Evolutionary conservation across 2,888 invertebrate genomes (phyloP).

Genomic region (Steinernema hermaphroditum): DNA sequence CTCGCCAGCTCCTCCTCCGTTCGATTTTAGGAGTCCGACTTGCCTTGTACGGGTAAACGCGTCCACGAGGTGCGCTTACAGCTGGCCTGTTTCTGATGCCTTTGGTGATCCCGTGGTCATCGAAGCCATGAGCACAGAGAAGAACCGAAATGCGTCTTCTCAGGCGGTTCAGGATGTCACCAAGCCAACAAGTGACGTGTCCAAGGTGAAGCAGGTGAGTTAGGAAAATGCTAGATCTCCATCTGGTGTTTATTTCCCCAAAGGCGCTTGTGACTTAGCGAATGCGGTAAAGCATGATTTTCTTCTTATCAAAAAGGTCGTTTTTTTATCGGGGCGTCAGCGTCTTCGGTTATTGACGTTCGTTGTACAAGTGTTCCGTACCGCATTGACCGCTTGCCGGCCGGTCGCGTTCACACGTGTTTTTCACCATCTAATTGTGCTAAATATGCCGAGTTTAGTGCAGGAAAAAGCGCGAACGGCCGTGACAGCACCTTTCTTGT

Average conservation of each 20-base stretch:
- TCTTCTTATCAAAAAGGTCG: constrained; percentile 24
- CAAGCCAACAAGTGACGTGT: not conserved
- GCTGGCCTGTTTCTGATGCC: constrained; percentile 29
- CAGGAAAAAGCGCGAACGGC: constrained; percentile 10
- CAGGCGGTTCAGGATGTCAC: not conserved
- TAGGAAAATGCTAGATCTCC: not conserved
- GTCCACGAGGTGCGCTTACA: constrained; percentile 28
- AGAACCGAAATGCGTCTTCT: not conserved
- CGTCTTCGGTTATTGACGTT: constrained; percentile 8
- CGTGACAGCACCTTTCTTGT: not conserved
- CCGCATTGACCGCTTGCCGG: not conserved
- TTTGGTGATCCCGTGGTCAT: constrained; percentile 13
- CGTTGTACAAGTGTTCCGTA: constrained; percentile 8
- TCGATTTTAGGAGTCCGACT: constrained; percentile 18
- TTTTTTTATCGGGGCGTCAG: constrained; percentile 5
- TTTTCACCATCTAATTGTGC: constrained; percentile 1
- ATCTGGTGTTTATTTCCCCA: not conserved
- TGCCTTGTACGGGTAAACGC: constrained; percentile 31
- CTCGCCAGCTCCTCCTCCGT: not conserved
- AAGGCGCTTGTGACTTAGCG: not conserved
- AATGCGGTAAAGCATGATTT: constrained; percentile 17
- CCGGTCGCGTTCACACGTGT: constrained; percentile 2
- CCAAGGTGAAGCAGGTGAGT: constrained; percentile 4
- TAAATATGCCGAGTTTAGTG: constrained; percentile 6
- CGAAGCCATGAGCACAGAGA: not conserved